Conservation (phyloP, 2,113 vertebrate species). For the Aspiorhynchus laticeps region DNA sequence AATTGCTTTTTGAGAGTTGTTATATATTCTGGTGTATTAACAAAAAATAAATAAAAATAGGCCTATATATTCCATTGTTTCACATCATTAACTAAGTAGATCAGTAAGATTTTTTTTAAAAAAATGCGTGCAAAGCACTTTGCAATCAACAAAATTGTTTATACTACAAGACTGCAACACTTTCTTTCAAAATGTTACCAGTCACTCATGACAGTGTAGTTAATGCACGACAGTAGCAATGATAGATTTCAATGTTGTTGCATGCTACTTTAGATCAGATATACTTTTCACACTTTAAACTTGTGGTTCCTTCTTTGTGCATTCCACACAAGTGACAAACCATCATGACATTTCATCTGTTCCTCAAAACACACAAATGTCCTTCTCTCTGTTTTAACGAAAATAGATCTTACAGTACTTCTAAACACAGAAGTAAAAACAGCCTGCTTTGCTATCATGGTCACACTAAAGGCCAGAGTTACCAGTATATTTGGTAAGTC, state of each 20-base stretch:
- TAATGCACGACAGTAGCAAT: too few species aligned
- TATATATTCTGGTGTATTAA: too few species aligned
- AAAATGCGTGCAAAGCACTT: not conserved
- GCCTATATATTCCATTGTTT: too few species aligned
- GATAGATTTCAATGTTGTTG: not conserved
- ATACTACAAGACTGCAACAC: not conserved
- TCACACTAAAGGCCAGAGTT: not conserved
- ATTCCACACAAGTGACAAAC: constrained; percentile 16
- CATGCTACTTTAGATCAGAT: not conserved
- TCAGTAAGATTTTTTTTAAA: too few species aligned
- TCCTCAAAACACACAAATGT: constrained; percentile 25
- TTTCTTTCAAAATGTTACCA: not conserved
- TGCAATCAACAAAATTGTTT: not conserved
- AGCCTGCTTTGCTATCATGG: not conserved
- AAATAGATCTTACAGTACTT: not conserved
- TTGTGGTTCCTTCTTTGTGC: constrained; percentile 1
- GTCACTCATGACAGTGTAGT: not conserved
- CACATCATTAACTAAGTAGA: too few species aligned
- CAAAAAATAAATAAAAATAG: too few species aligned
- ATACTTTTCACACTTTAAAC: constrained; percentile 4
- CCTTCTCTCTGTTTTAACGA: not conserved
- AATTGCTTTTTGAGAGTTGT: too few species aligned
- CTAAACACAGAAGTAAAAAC: not conserved
- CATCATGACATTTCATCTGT: constrained; percentile 31
- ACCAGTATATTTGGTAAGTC: not conserved